phyloP scores from a whole-genome alignment of 1,140 invertebrate genomes.

The Cotesia chilonis region DNA sequence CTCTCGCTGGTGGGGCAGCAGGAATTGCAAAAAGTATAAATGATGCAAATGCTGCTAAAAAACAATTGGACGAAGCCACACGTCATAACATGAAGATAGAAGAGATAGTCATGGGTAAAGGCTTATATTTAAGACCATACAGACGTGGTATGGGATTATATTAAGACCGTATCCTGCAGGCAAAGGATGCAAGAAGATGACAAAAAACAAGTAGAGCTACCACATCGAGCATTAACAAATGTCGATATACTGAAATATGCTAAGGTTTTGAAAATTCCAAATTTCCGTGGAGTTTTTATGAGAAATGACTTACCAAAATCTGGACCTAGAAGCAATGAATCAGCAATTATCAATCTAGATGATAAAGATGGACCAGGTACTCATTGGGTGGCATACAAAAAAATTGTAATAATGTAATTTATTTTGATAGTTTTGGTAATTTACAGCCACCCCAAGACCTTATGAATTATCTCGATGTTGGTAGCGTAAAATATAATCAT shows the following conservation, averaged over 20 bases:
- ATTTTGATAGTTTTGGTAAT: slow-evolving; percentile 49
- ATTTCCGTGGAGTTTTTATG: slow-evolving; percentile 47
- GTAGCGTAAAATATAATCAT: slow-evolving; percentile 36
- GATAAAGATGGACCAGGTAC: slow-evolving; percentile 40
- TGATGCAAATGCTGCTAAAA: slow-evolving; percentile 45
- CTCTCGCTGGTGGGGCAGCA: slow-evolving; percentile 39
- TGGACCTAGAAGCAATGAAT: slow-evolving; percentile 31
- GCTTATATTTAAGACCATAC: slow-evolving; percentile 48
- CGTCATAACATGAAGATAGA: slow-evolving; percentile 50
- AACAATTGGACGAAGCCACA: slow-evolving; percentile 40
- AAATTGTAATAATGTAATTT: slow-evolving; percentile 38
- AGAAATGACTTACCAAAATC: slow-evolving; percentile 41
- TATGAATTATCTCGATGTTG: slow-evolving; percentile 39
- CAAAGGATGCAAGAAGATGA: too few species aligned
- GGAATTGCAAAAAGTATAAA: slow-evolving; percentile 46
- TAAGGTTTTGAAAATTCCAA: slow-evolving; percentile 38
- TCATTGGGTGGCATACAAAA: slow-evolving; percentile 50
- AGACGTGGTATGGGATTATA: slow-evolving; percentile 45
- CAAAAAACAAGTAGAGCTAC: slow-evolving; percentile 21
- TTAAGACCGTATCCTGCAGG: not conserved
- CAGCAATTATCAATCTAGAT: slow-evolving; percentile 33
- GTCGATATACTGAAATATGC: slow-evolving; percentile 42
- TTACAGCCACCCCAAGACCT: slow-evolving; percentile 41
- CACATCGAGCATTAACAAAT: slow-evolving; percentile 42
- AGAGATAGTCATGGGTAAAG: slow-evolving; percentile 49